A percentile compares a stretch with the other conserved stretches of the same genome.
Evolutionary conservation across 1,140 invertebrate genomes (phyloP).

Genomic region (Himalopsyche phryganea): DNA sequence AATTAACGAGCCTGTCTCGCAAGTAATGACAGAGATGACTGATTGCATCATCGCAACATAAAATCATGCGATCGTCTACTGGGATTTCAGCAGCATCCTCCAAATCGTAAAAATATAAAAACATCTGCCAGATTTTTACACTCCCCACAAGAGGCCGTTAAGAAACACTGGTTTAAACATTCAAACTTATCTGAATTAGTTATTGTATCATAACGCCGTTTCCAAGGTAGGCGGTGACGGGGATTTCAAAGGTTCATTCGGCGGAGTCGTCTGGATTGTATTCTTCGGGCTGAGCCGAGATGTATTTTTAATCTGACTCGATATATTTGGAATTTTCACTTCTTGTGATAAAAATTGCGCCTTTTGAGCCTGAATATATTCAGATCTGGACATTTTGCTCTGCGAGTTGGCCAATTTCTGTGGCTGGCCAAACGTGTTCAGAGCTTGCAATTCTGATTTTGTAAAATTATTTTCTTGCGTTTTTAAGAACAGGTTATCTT

Average conservation of each 20-base stretch:
- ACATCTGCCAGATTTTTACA: too few species aligned
- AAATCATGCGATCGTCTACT: too few species aligned
- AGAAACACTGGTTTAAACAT: too few species aligned
- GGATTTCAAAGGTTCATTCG: slow-evolving; percentile 27
- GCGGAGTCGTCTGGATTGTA: slow-evolving; percentile 31
- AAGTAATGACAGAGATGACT: too few species aligned
- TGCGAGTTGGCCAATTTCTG: slow-evolving; percentile 11
- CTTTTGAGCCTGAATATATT: slow-evolving; percentile 31
- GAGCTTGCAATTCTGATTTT: slow-evolving; percentile 37
- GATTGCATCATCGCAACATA: too few species aligned
- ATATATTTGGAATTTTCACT: neutral
- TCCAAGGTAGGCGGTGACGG: slow-evolving; percentile 53
- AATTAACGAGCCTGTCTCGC: too few species aligned
- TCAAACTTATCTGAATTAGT: too few species aligned
- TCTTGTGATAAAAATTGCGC: slow-evolving; percentile 30
- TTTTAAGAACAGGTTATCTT: slow-evolving; percentile 43
- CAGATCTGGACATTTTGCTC: slow-evolving; percentile 24
- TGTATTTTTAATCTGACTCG: neutral
- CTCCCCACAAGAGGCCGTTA: too few species aligned
- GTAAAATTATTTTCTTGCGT: slow-evolving; percentile 46
- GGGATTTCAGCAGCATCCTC: too few species aligned
- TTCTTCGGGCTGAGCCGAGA: neutral
- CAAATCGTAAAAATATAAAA: too few species aligned
- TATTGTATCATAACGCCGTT: slow-evolving; percentile 56
- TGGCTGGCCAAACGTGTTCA: slow-evolving; percentile 31